Evolutionary conservation across 2,113 vertebrate species (phyloP).

Genomic region (Ophthalmolycus amberensis): DNA sequence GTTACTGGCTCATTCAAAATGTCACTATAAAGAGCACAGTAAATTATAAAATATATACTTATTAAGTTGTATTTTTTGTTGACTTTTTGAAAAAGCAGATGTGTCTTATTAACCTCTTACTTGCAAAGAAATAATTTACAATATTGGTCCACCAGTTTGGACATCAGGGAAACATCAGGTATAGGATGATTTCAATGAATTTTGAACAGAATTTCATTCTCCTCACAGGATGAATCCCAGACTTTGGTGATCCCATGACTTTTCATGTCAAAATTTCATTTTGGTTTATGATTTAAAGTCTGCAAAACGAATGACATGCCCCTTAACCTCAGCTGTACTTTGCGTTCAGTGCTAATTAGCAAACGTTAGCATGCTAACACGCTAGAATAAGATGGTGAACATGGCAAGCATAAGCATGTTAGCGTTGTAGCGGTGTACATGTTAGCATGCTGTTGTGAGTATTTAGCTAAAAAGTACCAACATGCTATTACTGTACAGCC

Average conservation of each 20-base stretch:
- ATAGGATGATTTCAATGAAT: not conserved
- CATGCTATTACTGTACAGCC: not conserved
- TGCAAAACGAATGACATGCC: not conserved
- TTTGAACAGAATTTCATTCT: not conserved
- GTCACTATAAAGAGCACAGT: constrained; percentile 27
- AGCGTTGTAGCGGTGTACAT: not conserved
- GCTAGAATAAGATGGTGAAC: not conserved
- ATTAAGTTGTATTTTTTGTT: not conserved
- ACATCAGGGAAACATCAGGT: not conserved
- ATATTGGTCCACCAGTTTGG: not conserved
- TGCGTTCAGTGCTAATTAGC: not conserved
- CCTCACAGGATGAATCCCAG: not conserved
- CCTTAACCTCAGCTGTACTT: not conserved
- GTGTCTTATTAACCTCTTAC: not conserved
- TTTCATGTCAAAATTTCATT: not conserved
- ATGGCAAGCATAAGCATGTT: too few relatives aligned
- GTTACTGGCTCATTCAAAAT: constrained; percentile 46
- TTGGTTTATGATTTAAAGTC: not conserved
- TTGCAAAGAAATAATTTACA: not conserved
- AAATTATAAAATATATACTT: not conserved
- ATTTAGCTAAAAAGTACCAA: not conserved
- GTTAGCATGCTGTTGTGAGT: not conserved
- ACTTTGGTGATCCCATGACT: not conserved
- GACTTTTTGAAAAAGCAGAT: not conserved
- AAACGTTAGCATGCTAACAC: not conserved